These are phyloP conservation scores for Malurus cyaneus DNA, from an alignment of 2,113 vertebrate species.

Conservation along the genomic window DNA sequence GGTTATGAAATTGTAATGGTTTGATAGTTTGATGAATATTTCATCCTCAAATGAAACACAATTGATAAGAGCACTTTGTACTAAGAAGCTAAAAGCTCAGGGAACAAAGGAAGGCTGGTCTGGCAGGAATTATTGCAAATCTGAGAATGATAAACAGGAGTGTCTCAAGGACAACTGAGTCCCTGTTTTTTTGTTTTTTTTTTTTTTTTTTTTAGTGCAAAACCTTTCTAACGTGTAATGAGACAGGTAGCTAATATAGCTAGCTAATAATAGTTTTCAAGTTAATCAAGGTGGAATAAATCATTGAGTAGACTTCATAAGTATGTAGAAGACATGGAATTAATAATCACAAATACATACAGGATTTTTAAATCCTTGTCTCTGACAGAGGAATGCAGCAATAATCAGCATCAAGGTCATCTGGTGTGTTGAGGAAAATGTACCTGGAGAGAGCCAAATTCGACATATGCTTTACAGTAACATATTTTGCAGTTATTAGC, in stretches of 20 bases:
- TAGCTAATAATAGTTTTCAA: not conserved
- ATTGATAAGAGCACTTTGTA: not conserved
- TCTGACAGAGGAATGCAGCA: not conserved
- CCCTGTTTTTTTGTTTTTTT: not conserved
- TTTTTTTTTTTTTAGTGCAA: not conserved
- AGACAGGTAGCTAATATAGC: not conserved
- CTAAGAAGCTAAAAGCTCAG: not conserved
- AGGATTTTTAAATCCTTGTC: not conserved
- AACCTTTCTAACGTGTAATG: not conserved
- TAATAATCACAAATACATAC: not conserved
- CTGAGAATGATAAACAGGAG: not conserved
- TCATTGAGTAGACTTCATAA: not conserved
- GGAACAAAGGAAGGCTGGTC: not conserved
- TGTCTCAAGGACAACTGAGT: not conserved
- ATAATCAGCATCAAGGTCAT: not conserved
- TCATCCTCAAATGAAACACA: not conserved
- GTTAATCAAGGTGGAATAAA: not conserved
- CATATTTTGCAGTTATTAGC: not conserved
- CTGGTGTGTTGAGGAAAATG: not conserved
- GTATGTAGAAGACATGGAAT: not conserved
- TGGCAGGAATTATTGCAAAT: not conserved
- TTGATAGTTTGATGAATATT: constrained; percentile 3
- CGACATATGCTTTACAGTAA: not conserved
- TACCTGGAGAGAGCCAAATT: not conserved
- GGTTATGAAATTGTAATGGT: not conserved